phyloP scores from a whole-genome alignment of 2,888 invertebrate genomes.

The Amphiduros pacificus region DNA sequence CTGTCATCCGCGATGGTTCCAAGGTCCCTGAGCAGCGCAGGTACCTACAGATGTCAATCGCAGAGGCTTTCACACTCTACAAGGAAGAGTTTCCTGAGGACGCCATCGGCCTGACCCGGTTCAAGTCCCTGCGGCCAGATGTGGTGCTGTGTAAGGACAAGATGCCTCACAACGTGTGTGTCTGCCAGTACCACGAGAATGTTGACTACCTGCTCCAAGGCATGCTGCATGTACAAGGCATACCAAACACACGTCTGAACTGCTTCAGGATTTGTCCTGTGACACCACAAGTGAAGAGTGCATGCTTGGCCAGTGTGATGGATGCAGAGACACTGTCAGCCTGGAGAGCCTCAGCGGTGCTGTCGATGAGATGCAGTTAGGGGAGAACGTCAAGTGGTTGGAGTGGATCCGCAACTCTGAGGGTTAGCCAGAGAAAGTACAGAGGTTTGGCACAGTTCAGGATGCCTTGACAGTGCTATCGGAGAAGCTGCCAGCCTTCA shows the following conservation, averaged over 20 bases:
- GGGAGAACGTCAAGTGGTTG: no score
- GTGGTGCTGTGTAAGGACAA: not conserved
- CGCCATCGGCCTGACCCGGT: not conserved
- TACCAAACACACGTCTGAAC: no score
- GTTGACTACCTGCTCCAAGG: not conserved
- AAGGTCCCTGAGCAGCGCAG: not conserved
- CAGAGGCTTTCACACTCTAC: not conserved
- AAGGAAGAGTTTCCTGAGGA: not conserved
- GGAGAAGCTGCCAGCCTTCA: no score
- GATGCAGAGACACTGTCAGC: not conserved
- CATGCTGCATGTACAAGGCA: no score
- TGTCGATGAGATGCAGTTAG: no score
- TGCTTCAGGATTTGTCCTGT: no score
- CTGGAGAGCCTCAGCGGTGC: no score
- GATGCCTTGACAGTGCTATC: no score
- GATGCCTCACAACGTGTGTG: not conserved
- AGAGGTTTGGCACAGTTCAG: no score
- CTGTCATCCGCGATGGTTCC: not conserved
- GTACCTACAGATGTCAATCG: not conserved
- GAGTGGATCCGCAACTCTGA: no score
- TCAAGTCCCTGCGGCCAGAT: not conserved
- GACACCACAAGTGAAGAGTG: not conserved
- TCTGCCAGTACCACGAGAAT: not conserved
- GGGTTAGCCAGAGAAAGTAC: no score
- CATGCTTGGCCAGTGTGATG: not conserved